Base-by-base conservation (phyloP, 2,113 vertebrate species). In the Xenopus tropicalis region DNA sequence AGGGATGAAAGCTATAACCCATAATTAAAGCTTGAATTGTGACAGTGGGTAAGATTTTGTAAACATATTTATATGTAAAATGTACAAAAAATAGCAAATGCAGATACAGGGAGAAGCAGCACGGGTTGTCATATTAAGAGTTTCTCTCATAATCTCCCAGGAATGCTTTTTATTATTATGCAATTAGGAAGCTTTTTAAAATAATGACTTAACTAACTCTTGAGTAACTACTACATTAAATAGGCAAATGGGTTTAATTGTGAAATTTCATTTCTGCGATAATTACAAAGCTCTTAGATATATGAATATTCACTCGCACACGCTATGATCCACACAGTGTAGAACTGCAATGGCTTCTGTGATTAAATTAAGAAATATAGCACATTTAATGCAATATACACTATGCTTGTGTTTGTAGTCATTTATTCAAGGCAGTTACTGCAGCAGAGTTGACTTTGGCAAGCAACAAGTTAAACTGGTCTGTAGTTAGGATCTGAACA, bases 1-100 rank as follows among this genome's bases (percentile, higher is more conserved):
- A 5, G 16, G 22, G 11, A 71, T 54, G n/a, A 71, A 54, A 54
- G 19, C 52, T 65, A 23, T 20, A 37, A 54, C 46, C 24, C 46
- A 37, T 72, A 64, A 72, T 72, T 64, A 54, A 42, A 72, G 29
- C n/a, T 9, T 37, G 29, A 37, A 25, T 63, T 43, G 54, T 20
- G 23, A 17, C 21, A 23, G 17, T 37, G 25, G 14, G 54, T 64
- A 54, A 22, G 14, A 72, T 42, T 64, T 64, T 51, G 25, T 37
- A 72, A 72, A 72, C 61, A 64, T 65, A n/a, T 72, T 62, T 72
- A 42, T 64, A 64, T 64, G 52, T 37, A 48, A 48, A 48, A 48
- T 17, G 16, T 17, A 48, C 46, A 48, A 2, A 12, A 14, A 14
- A 14, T 48, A 48, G 46, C 16, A 48, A 48, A 48, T 48, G 12